Evolutionary conservation across 1,140 invertebrate species (phyloP), one percentile per base, ranked within the genome.

Genomic region (Helicoverpa zea): DNA sequence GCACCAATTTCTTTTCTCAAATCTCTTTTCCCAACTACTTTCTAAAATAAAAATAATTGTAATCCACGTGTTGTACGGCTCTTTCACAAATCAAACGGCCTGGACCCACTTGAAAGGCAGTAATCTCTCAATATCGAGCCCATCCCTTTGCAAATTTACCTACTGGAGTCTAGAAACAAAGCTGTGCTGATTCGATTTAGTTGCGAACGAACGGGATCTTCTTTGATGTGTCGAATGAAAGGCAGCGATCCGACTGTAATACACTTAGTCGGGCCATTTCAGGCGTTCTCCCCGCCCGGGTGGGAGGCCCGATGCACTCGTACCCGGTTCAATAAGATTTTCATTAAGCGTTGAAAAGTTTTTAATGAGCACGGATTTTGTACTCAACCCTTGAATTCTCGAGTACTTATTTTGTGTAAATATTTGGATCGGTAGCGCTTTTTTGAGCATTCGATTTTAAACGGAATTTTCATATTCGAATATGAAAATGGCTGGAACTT

Each of bases 181-280:
- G 92, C 89, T 81, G 82, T 85, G 76, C 88, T 93, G 89, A 93
- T 94, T 93, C 90, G 91, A 94, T 93, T 94, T 92, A 92, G 88
- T 87, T 84, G 70, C 83, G 89, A 92, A 88, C 86, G 87, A 90
- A 90, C 89, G 85, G 87, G 90, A 91, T 91, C 90, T 90, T 94
- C 93, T 94, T 94, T 94, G 93, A 94, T 93, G 92, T 92, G 89
- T 92, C 92, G 90, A 94, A 94, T 94, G 92, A 92, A 94, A 94
- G 91, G 91, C 93, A 94, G 89, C 89, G 91, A 93, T 92, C 92
- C 93, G 87, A 83, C 86, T 89, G 89, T 94, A 94, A 94, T 93
- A 93, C 90, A 92, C 87, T 94, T 93, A 93, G 89, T 87, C 85
- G 91, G 89, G 87, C 89, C 91, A 93, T 92, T 92, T 92, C 90